phyloP scores from a whole-genome alignment of 2,888 invertebrate genomes.

The Cristatella mucedo region DNA sequence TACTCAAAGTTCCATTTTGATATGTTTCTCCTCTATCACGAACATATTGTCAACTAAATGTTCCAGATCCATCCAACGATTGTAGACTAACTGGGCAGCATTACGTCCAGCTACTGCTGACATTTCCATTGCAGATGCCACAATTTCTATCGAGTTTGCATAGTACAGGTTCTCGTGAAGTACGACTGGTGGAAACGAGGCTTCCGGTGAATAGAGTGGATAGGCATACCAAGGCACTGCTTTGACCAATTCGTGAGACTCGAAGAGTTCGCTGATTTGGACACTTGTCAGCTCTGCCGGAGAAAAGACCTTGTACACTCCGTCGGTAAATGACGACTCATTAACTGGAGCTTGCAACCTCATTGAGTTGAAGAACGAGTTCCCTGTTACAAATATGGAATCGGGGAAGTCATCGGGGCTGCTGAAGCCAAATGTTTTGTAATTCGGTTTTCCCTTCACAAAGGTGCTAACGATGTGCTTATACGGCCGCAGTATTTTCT shows the following conservation, averaged over 20 bases:
- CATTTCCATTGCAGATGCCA: conserved; percentile 55
- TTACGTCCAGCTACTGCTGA: conserved; percentile 47
- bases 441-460: conserved; percentile 43
- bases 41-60: conserved; percentile 24
- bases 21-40: conserved; percentile 1
- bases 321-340: conserved; percentile 16
- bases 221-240: conserved; percentile 26
- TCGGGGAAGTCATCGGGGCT: conserved; percentile 25
- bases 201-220: conserved; percentile 25
- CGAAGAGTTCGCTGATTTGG: conserved; percentile 42
- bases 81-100: conserved; percentile 45
- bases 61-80: conserved; percentile 27
- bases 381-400: conserved; percentile 40
- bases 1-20: not conserved
- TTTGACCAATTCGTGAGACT: conserved; percentile 17
- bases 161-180: conserved; percentile 45
- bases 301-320: conserved; percentile 48
- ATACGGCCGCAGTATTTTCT: conserved; percentile 24
- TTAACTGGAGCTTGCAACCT: conserved; percentile 29
- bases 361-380: conserved; percentile 42
- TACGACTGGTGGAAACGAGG: conserved; percentile 39
- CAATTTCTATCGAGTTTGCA: conserved; percentile 49
- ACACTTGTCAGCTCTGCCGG: conserved; percentile 37
- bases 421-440: conserved; percentile 38
- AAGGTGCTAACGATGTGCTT: conserved; percentile 46